Evolutionary conservation across 2,888 invertebrate species (phyloP), one percentile per base, ranked within the genome.

Genomic region (Brassicogethes aeneus): DNA sequence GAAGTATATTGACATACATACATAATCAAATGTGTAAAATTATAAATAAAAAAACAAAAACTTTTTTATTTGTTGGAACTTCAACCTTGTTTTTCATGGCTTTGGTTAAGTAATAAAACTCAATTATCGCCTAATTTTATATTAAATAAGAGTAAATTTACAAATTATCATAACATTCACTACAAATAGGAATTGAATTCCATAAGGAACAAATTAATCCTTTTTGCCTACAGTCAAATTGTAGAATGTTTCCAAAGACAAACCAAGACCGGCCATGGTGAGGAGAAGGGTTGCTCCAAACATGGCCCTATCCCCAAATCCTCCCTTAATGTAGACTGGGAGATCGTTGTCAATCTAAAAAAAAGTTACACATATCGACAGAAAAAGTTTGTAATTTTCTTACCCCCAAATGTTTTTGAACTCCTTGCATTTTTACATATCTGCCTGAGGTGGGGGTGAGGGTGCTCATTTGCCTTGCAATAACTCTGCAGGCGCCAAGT

Each of bases 161-260:
- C n/a, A n/a, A n/a, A n/a, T n/a, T n/a, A n/a, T n/a, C n/a, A n/a
- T n/a, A n/a, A n/a, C n/a, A n/a, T n/a, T n/a, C n/a, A n/a, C n/a
- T n/a, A n/a, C n/a, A n/a, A n/a, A n/a, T n/a, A n/a, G n/a, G n/a
- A n/a, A n/a, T n/a, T n/a, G n/a, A n/a, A n/a, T n/a, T n/a, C n/a
- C n/a, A n/a, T n/a, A n/a, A n/a, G n/a, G n/a, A n/a, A 32, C 13
- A 12, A 32, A 12, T 32, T 32, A 32, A 5, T 12, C 32, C 12
- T 12, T 32, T 13, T 32, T 32, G 14, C 32, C 23, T 23, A 35
- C 15, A 35, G 35, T 34, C 15, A 38, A 16, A 29, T 15, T 40
- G 23, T 40, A 40, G 17, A 32, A 12, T 5, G 13, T 12, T 10
- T 32, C 12, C 10, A 32, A 32, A 12, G 8, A 32, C 14, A 32